Evolutionary conservation across 2,888 invertebrate species (phyloP), one percentile per base, ranked within the genome.

Genomic region (Metallyticus violacea): DNA sequence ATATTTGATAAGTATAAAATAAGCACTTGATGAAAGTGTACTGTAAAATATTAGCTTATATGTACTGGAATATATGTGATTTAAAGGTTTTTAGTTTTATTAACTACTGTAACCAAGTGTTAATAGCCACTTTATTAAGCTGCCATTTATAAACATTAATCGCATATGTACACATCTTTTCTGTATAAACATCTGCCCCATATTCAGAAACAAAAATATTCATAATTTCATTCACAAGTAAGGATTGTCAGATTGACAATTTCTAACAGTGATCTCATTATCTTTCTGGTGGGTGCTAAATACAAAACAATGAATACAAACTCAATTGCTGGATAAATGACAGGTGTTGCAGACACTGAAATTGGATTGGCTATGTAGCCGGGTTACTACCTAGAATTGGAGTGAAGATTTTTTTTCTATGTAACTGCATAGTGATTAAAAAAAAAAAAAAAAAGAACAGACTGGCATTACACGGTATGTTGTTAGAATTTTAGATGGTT

Each of bases 401-500:
- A 62, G 40, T 62, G 40, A 62, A 62, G 22, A 15, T 15, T 15
- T 1, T n/a, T 62, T 62, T 62, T 40, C 40, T 1, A 7, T 40
- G 40, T 62, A 62, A 62, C 40, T 15, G 22, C 40, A 62, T 62
- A 62, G 15, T 62, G 81, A 29, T 81, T 40, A 3, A n/a, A 81
- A 62, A 62, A 27, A 81, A 5, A 81, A 40, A 81, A 62, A 62
- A 4, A 62, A 27, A n/a, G n/a, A n/a, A n/a, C 30, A 83, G 83
- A 28, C 30, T 83, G 76, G 77, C 0, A 7, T 77, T 15, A 27
- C 25, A 81, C 78, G 77, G 79, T 78, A 28, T 83, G 62, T 79
- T 82, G 81, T 78, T 40, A 79, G 79, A 62, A 29, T 30, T 85
- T 81, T 86, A 86, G 77, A 86, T 82, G 79, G 82, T 86, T 86